Base-by-base conservation (phyloP, 2,888 invertebrate species). In the Acleris cristana region DNA sequence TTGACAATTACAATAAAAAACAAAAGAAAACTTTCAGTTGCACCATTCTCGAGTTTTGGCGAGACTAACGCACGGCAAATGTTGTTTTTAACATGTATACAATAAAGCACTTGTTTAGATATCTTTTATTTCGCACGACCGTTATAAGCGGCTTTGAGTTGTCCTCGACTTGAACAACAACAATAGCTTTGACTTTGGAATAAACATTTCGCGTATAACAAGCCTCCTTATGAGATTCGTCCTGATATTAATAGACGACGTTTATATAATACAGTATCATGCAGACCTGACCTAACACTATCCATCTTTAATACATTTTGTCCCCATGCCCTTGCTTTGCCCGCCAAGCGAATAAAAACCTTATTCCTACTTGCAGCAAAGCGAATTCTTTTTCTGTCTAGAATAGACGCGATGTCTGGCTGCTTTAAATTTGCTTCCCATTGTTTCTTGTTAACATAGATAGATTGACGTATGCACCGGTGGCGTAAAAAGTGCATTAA, bases 261-360 rank as follows among this genome's bases (percentile, higher is more conserved):
- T 26, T 49, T 49, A 18, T 44, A 61, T 45, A 30, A 30, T 48
- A 55, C 58, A 48, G 40, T 40, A 40, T 40, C 14, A 14, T 65
- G 59, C 54, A n/a, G 51, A 56, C 56, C 61, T 57, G 66, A 66
- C 66, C 66, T 66, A 61, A 21, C 56, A n/a, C 56, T 61, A 66
- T 18, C 45, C 7, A 61, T 66, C 44, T 59, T 49, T 49, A 48
- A 30, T 59, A 48, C 58, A n/a, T 30, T 7, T 52, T 7, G n/a
- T 57, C 52, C 14, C 26, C 45, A 7, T 52, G 56, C 19, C 66
- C 56, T 61, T 66, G 65, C n/a, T 21, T 26, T 6, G 40, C n/a
- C 14, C 19, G 45, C 21, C 8, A n/a, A 19, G 45, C n/a, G 30
- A 62, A 57, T 30, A 2, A 8, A 6, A 23, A 21, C 44, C 44